Evolutionary conservation across 2,113 vertebrate species (phyloP).

Genomic region (Eurystomus gularis): DNA sequence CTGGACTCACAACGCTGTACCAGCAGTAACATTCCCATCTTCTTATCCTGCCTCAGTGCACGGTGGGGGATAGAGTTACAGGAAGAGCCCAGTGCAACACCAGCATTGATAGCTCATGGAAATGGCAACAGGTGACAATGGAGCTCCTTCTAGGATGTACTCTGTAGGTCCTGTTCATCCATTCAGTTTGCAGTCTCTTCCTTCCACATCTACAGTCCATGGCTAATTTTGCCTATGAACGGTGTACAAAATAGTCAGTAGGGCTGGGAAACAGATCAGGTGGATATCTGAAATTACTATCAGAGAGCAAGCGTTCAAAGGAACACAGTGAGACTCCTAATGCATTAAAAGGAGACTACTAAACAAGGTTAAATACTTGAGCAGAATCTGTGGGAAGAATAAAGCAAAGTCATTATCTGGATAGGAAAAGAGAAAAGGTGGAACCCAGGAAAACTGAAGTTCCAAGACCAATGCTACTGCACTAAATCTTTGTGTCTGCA

Average conservation of each 20-base stretch:
- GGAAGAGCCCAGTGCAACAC: neutral
- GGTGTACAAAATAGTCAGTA: neutral
- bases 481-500: neutral
- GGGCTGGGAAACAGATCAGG: neutral
- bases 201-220: neutral
- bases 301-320: neutral
- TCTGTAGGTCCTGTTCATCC: neutral
- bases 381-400: neutral
- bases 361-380: neutral
- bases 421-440: neutral
- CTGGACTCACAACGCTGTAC: neutral
- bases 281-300: neutral
- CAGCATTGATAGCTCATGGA: neutral
- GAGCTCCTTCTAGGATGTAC: accelerated
- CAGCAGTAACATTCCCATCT: neutral
- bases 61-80: accelerated
- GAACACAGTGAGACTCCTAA: neutral
- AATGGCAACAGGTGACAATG: accelerated
- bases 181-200: neutral
- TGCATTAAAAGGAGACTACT: neutral
- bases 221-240: neutral
- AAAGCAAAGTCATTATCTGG: neutral
- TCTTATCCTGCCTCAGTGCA: neutral
- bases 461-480: neutral
- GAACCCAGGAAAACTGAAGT: neutral